A percentile compares a stretch with the other conserved stretches of the same genome.
Conservation (phyloP, 2,888 invertebrate species). For the Sisyra nigra region DNA sequence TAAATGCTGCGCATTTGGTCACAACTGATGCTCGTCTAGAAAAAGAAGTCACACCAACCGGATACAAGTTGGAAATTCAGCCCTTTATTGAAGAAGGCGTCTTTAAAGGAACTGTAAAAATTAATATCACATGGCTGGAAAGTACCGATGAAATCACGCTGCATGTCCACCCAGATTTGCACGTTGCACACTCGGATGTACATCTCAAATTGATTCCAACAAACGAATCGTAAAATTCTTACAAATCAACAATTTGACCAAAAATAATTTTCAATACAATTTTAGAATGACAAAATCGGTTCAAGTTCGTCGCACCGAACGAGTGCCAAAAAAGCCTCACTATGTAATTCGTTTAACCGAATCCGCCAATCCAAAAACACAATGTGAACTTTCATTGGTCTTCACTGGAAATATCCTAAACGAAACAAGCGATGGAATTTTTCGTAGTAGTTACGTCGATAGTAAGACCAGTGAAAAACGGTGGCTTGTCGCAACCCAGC, state of each 20-base stretch:
- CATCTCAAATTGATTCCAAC: conserved; percentile 23
- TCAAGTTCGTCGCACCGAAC: conserved; percentile 28
- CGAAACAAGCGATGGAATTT: conserved; percentile 48
- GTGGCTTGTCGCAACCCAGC: conserved; percentile 48
- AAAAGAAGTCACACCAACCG: conserved; percentile 42
- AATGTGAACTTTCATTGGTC: conserved; percentile 42
- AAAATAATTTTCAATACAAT: too few relatives aligned
- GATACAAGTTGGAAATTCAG: conserved; percentile 47
- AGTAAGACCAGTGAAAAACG: conserved; percentile 22
- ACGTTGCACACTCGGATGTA: conserved; percentile 36
- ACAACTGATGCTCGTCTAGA: conserved; percentile 46
- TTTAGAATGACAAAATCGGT: conserved; percentile 9
- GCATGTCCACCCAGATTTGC: conserved; percentile 47
- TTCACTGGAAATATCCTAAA: conserved; percentile 50
- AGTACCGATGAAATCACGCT: conserved; percentile 44
- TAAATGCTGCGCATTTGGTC: conserved; percentile 49
- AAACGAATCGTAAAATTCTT: conserved; percentile 21
- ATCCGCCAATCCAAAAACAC: conserved; percentile 34
- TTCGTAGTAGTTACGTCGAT: conserved; percentile 44
- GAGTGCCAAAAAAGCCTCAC: conserved; percentile 42
- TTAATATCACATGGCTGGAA: conserved; percentile 49
- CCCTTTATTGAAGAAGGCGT: conserved; percentile 46
- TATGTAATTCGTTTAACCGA: conserved; percentile 42
- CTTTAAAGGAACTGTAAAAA: conserved; percentile 50
- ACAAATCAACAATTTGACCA: too few relatives aligned